phyloP scores from a whole-genome alignment of 1,140 invertebrate species.

The Pogonus chalceus region DNA sequence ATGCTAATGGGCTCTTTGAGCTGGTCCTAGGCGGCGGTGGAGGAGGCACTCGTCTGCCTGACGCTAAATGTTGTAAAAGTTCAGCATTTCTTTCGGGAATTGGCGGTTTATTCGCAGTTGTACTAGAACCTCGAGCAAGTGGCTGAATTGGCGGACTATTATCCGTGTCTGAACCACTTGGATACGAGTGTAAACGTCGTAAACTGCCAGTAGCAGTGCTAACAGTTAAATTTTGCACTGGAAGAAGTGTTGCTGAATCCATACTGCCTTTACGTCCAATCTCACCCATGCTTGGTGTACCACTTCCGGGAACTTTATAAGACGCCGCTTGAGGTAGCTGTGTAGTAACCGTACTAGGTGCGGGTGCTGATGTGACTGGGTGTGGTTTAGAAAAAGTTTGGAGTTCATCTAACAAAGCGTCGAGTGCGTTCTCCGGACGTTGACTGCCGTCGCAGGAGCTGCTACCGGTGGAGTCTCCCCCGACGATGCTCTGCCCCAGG shows the following conservation, averaged over 20 bases:
- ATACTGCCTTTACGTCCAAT: slow-evolving; percentile 46
- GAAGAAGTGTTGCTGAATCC: slow-evolving; percentile 39
- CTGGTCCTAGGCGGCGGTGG: slow-evolving; percentile 76
- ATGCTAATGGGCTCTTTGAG: slow-evolving; percentile 70
- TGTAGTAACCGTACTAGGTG: slow-evolving; percentile 23
- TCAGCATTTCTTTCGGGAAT: slow-evolving; percentile 69
- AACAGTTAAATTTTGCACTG: slow-evolving; percentile 31
- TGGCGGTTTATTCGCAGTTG: slow-evolving; percentile 52
- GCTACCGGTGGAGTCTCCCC: slow-evolving; percentile 48
- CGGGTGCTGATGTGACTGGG: slow-evolving; percentile 18
- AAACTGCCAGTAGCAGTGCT: slow-evolving; percentile 41
- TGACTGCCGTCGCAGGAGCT: slow-evolving; percentile 48
- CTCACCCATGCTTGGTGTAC: slow-evolving; percentile 37
- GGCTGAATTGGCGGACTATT: slow-evolving; percentile 53
- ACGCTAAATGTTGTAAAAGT: slow-evolving; percentile 48
- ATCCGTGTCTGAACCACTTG: slow-evolving; percentile 62
- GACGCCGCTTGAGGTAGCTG: slow-evolving; percentile 26
- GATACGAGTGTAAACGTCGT: slow-evolving; percentile 61
- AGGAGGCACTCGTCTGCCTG: slow-evolving; percentile 64
- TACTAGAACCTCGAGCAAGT: slow-evolving; percentile 29
- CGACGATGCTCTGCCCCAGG: slow-evolving; percentile 52
- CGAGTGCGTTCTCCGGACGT: slow-evolving; percentile 86
- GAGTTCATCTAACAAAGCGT: slow-evolving; percentile 86
- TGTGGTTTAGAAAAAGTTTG: slow-evolving; percentile 71
- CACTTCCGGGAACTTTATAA: slow-evolving; percentile 24